Percentiles rank a stretch among this genome's conserved stretches.
phyloP scores from a whole-genome alignment of 1,140 invertebrate species.

The Proales similis region DNA sequence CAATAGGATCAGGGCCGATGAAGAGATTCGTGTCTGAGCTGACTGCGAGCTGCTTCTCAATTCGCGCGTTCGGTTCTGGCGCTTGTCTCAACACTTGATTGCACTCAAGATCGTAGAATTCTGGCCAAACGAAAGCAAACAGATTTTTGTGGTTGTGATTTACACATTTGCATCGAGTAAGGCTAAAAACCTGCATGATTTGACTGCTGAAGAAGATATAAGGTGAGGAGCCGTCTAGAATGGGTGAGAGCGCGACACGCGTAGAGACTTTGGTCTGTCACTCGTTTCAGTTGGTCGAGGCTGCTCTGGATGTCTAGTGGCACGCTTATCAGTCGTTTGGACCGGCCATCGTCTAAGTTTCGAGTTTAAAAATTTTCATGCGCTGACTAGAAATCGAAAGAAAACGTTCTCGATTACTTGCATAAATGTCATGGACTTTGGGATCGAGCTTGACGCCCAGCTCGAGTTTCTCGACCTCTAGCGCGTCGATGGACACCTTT shows the following conservation, averaged over 20 bases:
- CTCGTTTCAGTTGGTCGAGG: constrained; percentile 42
- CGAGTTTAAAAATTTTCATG: neutral
- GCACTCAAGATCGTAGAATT: neutral
- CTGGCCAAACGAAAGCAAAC: neutral
- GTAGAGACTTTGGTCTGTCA: constrained; percentile 46
- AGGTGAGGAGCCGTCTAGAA: constrained; percentile 45
- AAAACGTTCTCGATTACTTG: constrained; percentile 40
- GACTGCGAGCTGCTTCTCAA: neutral
- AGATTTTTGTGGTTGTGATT: neutral
- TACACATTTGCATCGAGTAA: neutral
- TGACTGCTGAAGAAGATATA: constrained; percentile 49
- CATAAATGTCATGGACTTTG: constrained; percentile 44
- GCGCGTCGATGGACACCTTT: constrained; percentile 40
- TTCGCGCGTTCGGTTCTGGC: constrained; percentile 3
- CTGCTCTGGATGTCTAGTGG: constrained; percentile 46
- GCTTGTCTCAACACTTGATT: neutral
- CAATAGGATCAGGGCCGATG: constrained; percentile 26
- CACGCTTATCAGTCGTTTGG: constrained; percentile 44
- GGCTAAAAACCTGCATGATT: no score
- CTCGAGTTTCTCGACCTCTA: constrained; percentile 39
- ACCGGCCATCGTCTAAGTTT: constrained; percentile 41
- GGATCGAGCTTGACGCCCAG: constrained; percentile 47
- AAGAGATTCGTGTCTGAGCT: constrained; percentile 14
- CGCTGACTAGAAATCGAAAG: neutral
- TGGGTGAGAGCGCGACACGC: constrained; percentile 47